A percentile compares a stretch with the other conserved stretches of the same genome.
phyloP scores from a whole-genome alignment of 2,888 invertebrate species.

The Drosophila borborema region DNA sequence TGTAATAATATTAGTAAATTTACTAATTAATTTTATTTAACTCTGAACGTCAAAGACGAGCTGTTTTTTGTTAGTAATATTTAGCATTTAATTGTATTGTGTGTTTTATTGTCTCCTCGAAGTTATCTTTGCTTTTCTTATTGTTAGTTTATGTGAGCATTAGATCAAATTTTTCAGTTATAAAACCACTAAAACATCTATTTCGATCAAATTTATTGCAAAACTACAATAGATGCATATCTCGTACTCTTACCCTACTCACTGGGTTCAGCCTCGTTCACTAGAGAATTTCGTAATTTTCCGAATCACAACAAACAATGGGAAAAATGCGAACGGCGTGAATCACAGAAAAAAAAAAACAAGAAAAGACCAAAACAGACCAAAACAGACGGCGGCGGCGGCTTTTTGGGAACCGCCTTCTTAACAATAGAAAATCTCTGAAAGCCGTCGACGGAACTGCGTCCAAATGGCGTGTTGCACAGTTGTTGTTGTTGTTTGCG shows the following conservation, averaged over 20 bases:
- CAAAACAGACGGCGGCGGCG: slow-evolving; percentile 35
- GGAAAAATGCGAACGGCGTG: slow-evolving; percentile 46
- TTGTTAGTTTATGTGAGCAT: not conserved
- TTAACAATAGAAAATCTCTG: slow-evolving; percentile 59
- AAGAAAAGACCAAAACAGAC: slow-evolving; percentile 9
- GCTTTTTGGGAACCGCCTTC: slow-evolving; percentile 54
- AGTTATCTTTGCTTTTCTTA: not conserved
- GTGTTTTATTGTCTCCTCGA: not conserved
- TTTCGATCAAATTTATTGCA: slow-evolving; percentile 34
- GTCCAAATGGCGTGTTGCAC: slow-evolving; percentile 36
- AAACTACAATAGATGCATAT: slow-evolving; percentile 33
- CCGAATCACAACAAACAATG: slow-evolving; percentile 55
- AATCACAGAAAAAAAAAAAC: slow-evolving; percentile 21
- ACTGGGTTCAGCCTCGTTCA: slow-evolving; percentile 20
- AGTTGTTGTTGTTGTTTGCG: slow-evolving; percentile 37
- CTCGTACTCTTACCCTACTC: slow-evolving; percentile 8
- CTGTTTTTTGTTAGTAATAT: not conserved
- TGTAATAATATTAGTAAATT: too few relatives aligned
- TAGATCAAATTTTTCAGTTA: slow-evolving; percentile 13
- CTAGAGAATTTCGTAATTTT: slow-evolving; percentile 64
- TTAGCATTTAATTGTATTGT: not conserved
- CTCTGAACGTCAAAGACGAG: too few relatives aligned
- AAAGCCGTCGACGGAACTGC: slow-evolving; percentile 62
- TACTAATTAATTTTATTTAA: not conserved
- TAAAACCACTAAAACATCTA: slow-evolving; percentile 3